phyloP scores from a whole-genome alignment of 2,113 vertebrate genomes.

The Tychaedon coryphoeus region DNA sequence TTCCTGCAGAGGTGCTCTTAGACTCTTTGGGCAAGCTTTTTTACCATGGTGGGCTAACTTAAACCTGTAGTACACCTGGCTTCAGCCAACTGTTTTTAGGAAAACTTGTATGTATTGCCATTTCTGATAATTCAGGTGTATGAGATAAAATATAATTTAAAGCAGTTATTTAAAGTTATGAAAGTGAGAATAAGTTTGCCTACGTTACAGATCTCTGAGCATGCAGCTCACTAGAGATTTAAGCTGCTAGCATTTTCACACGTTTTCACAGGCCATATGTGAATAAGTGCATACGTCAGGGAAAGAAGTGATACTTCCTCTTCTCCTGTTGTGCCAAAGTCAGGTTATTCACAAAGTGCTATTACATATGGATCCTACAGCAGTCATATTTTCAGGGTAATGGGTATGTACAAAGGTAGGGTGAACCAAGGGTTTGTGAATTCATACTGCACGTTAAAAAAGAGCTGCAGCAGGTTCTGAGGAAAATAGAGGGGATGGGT shows the following conservation, averaged over 20 bases:
- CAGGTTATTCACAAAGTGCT: background rate
- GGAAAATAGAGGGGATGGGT: background rate
- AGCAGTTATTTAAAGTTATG: background rate
- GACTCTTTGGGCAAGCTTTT: background rate
- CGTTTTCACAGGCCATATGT: background rate
- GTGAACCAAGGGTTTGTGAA: background rate
- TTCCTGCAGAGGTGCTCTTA: background rate
- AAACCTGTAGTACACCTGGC: too few relatives aligned
- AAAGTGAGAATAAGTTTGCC: background rate
- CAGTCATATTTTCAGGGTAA: background rate
- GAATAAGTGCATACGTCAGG: background rate
- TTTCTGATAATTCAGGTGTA: background rate
- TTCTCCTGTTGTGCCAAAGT: background rate
- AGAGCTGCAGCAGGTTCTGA: background rate
- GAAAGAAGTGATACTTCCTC: background rate
- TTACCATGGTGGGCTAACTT: background rate
- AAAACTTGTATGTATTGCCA: background rate
- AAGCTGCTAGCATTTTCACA: background rate
- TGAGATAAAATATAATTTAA: background rate
- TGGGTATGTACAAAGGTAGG: background rate
- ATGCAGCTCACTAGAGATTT: background rate
- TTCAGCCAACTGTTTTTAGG: background rate
- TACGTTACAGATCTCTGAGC: background rate
- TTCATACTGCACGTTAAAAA: background rate
- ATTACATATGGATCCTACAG: background rate